Base-by-base conservation (phyloP, 1,140 invertebrate genomes). In the Conus betulinus region DNA sequence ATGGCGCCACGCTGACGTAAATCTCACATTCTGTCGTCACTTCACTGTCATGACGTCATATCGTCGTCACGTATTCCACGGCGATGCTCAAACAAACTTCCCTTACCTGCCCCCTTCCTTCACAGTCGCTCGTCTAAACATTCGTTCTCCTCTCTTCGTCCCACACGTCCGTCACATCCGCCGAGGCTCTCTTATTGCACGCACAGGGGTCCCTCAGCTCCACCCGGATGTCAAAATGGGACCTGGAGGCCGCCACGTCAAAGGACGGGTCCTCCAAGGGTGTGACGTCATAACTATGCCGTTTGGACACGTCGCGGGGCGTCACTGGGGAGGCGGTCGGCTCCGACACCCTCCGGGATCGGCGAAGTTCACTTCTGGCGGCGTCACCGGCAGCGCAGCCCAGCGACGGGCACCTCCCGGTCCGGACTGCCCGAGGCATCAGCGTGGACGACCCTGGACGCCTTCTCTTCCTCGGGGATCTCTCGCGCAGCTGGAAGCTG, bases 401-500 rank as follows among this genome's bases (percentile, higher is more conserved):
- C 39, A 87, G 23, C 7, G 51, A 79, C 11, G 25, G 74, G 5
- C 3, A 11, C n/a, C 15, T n/a, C 23, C 2, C 27, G n/a, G 55
- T 57, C 17, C 1, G 20, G 53, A 78, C 85, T 25, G 74, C 52
- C 74, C n/a, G 20, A 7, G 51, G 67, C 11, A 20, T 71, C 67
- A 10, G 11, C 6, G 13, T n/a, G 67, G 67, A 20, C 23, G 67
- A 20, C 23, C 67, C 67, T 71, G 67, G 67, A 20, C 23, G 67
- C 20, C 52, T 87, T 87, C 63, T 27, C 85, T 52, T 87, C 85
- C 74, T 87, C 85, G 51, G 85, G 85, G 23, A 87, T 87, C 74
- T n/a, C n/a, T 76, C 85, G 3, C 53, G 85, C 71, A 87, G 71
- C 53, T 85, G 74, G 63, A 85, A 74, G 67, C 84, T 85, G 63